Base-by-base conservation (phyloP, 2,797 vertebrate species). In the Malacoctenus gilli region DNA sequence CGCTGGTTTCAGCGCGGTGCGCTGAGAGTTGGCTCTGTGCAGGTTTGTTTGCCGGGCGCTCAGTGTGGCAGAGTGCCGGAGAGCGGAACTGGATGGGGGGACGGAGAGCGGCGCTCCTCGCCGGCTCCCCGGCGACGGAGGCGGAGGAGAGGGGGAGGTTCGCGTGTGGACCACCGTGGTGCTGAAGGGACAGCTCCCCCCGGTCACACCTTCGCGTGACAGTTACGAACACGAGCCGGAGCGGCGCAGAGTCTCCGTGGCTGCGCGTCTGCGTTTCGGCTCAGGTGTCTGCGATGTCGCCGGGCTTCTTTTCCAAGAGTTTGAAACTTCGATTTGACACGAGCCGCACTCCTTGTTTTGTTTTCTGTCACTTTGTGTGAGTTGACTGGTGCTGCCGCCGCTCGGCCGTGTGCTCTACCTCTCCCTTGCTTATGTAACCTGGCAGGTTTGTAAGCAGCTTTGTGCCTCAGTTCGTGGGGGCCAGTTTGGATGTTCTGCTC, bases 161-260 rank as follows among this genome's bases (percentile, higher is more conserved):
- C n/a, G n/a, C n/a, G n/a, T n/a, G n/a, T n/a, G n/a, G n/a, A n/a
- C n/a, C n/a, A n/a, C 3, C 37, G 53, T 55, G 80, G 89, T 89
- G 82, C 89, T 91, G 88, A 84, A 82, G 8, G 86, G 79, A 88
- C 48, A 89, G 87, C 80, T 87, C 73, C 63, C 2, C 4, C 4
- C n/a, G n/a, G n/a, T n/a, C n/a, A n/a, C n/a, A n/a, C n/a, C n/a
- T n/a, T n/a, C n/a, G n/a, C n/a, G n/a, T n/a, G n/a, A n/a, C n/a
- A n/a, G n/a, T n/a, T n/a, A n/a, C n/a, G 2, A n/a, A 19, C 8
- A 3, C 15, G 11, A 16, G 15, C 34, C n/a, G 37, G 16, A 18
- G 37, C 9, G 16, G 36, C 8, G 35, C 34, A 2, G 14, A 1
- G n/a, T 37, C 35, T 41, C 20, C 5, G 5, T 5, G 25, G 25